Evolutionary conservation across 2,888 invertebrate species (phyloP).

Genomic region (Campoplex nolae): DNA sequence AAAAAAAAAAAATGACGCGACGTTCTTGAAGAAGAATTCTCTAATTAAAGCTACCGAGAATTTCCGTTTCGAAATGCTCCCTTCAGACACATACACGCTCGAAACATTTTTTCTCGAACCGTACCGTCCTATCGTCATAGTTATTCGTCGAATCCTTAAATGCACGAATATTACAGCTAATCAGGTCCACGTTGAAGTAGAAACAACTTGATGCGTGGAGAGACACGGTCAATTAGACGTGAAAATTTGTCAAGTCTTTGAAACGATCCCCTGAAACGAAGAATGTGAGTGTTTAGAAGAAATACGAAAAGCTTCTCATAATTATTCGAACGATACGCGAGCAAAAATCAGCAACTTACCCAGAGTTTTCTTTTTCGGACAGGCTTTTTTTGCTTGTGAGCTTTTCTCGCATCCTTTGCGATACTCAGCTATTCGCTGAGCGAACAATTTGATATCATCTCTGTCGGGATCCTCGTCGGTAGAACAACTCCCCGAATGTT

Average conservation of each 20-base stretch:
- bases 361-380: slow-evolving; percentile 74
- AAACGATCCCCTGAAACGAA: slow-evolving; percentile 79
- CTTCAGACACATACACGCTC: background rate
- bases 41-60: slow-evolving; percentile 65
- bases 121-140: background rate
- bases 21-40: slow-evolving; percentile 5
- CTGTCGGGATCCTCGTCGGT: slow-evolving; percentile 44
- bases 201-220: slow-evolving; percentile 44
- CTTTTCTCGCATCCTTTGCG: slow-evolving; percentile 65
- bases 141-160: slow-evolving; percentile 18
- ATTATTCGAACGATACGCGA: background rate
- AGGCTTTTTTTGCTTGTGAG: slow-evolving; percentile 70
- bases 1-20: background rate
- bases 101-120: slow-evolving; percentile 3
- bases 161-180: slow-evolving; percentile 51
- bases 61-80: background rate
- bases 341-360: slow-evolving; percentile 71
- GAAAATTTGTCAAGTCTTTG: slow-evolving; percentile 79
- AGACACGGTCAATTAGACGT: slow-evolving; percentile 56
- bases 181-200: slow-evolving; percentile 59
- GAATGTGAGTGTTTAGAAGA: background rate
- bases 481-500: slow-evolving; percentile 73
- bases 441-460: slow-evolving; percentile 70
- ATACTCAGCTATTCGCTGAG: slow-evolving; percentile 71
- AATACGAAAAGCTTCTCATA: background rate